Evolutionary conservation across 2,113 vertebrate species (phyloP).

Genomic region (Plecturocebus donacophilus): DNA sequence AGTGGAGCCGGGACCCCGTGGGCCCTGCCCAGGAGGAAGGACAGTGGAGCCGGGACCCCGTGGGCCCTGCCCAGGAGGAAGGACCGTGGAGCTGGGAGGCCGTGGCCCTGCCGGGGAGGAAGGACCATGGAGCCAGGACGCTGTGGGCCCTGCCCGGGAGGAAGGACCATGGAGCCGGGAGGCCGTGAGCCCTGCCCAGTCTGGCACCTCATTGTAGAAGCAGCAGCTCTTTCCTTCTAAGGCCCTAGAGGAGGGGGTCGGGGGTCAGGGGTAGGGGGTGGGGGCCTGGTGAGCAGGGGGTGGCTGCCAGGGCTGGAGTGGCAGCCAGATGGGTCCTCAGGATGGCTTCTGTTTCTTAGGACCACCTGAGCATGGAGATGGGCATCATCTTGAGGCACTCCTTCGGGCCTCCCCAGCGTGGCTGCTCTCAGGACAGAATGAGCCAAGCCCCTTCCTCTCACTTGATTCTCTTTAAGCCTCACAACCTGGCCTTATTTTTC

Average conservation of each 20-base stretch:
- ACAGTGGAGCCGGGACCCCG: accelerated
- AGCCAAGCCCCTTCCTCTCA: not conserved
- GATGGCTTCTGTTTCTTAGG: not conserved
- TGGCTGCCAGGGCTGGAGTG: accelerated
- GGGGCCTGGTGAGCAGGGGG: not conserved
- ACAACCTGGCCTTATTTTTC: accelerated
- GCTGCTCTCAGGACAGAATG: not conserved
- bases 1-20: accelerated
- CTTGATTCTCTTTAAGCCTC: not conserved
- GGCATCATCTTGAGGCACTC: accelerated
- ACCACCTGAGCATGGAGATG: not conserved
- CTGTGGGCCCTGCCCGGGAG: not conserved
- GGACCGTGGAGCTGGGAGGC: accelerated
- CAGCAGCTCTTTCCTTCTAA: not conserved
- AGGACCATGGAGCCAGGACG: accelerated
- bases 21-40: not conserved
- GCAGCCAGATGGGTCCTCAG: not conserved
- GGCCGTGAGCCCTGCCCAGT: accelerated
- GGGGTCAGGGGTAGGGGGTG: too few species aligned
- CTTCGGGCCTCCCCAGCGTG: not conserved
- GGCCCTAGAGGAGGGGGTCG: not conserved
- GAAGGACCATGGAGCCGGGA: not conserved
- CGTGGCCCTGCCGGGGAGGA: not conserved
- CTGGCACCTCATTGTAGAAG: too few species aligned
- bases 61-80: not conserved